These are phyloP conservation scores for Lamellibrachia luymesi DNA, from an alignment of 1,140 invertebrate species.

Conservation along the genomic window DNA sequence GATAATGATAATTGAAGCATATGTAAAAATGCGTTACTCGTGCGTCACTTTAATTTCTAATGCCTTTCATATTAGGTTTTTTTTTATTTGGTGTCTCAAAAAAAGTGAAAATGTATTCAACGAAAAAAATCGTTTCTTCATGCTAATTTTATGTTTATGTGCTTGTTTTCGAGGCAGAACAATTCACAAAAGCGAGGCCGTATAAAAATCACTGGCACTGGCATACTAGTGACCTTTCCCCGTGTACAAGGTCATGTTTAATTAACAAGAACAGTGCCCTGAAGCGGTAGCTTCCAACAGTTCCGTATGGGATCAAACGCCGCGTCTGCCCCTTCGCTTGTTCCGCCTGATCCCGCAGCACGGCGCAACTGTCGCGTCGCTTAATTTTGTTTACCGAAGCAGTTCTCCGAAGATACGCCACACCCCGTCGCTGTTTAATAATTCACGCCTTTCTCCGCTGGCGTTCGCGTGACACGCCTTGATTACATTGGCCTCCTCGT, in stretches of 20 bases:
- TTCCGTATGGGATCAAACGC: neutral
- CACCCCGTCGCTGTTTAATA: neutral
- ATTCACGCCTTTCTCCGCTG: neutral
- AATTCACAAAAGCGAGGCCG: neutral
- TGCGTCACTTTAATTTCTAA: neutral
- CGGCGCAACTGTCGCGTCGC: neutral
- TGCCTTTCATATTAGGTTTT: no score
- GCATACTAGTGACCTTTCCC: neutral
- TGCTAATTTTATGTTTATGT: neutral
- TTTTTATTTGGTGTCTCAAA: neutral
- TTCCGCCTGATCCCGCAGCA: neutral
- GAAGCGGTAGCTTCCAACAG: neutral
- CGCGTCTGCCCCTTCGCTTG: neutral
- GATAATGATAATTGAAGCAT: no score
- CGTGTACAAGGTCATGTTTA: neutral
- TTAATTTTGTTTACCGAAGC: neutral
- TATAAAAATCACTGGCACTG: neutral
- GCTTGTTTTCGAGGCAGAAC: neutral
- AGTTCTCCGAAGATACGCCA: neutral
- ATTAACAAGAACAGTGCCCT: neutral
- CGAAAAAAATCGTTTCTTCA: neutral
- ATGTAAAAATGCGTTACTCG: no score
- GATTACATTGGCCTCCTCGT: neutral
- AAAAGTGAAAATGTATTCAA: neutral
- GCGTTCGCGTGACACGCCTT: neutral